Percentiles rank a stretch among this genome's conserved stretches.
Evolutionary conservation across 2,113 vertebrate species (phyloP).

Genomic region (Cnemophilus loriae): DNA sequence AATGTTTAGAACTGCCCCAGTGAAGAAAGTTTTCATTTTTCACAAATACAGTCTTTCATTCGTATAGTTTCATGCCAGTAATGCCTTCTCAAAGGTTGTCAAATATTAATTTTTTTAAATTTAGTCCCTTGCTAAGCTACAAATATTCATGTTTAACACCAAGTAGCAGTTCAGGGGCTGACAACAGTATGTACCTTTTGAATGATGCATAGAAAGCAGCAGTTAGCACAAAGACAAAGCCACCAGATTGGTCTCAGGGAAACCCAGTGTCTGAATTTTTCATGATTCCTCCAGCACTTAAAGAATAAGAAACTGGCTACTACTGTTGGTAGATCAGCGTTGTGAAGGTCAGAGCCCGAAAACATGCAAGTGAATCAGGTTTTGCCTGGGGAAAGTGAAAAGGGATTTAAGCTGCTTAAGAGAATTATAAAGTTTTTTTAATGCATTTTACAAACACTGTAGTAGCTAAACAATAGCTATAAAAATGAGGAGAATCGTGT

Average conservation of each 20-base stretch:
- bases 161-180: slow-evolving; percentile 81
- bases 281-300: slow-evolving; percentile 95
- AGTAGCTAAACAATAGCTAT: slow-evolving; percentile 59
- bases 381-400: slow-evolving; percentile 78
- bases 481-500: slow-evolving; percentile 32
- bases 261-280: slow-evolving; percentile 93
- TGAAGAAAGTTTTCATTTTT: slow-evolving; percentile 71
- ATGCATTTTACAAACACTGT: slow-evolving; percentile 68
- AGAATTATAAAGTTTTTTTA: slow-evolving; percentile 69
- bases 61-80: slow-evolving; percentile 66
- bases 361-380: slow-evolving; percentile 74
- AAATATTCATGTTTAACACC: slow-evolving; percentile 88
- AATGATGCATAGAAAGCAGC: slow-evolving; percentile 84
- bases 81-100: slow-evolving; percentile 78
- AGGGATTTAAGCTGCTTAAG: slow-evolving; percentile 74
- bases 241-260: slow-evolving; percentile 94
- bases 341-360: slow-evolving; percentile 83
- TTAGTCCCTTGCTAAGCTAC: slow-evolving; percentile 82
- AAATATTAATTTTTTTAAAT: slow-evolving; percentile 86
- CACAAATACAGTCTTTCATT: slow-evolving; percentile 67
- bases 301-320: slow-evolving; percentile 88
- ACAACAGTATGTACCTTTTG: slow-evolving; percentile 84
- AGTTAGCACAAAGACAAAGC: slow-evolving; percentile 91
- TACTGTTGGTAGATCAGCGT: slow-evolving; percentile 75
- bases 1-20: slow-evolving; percentile 37